These are phyloP conservation scores for Eurytoma adleriae DNA, from an alignment of 2,888 invertebrate genomes.

Conservation along the genomic window DNA sequence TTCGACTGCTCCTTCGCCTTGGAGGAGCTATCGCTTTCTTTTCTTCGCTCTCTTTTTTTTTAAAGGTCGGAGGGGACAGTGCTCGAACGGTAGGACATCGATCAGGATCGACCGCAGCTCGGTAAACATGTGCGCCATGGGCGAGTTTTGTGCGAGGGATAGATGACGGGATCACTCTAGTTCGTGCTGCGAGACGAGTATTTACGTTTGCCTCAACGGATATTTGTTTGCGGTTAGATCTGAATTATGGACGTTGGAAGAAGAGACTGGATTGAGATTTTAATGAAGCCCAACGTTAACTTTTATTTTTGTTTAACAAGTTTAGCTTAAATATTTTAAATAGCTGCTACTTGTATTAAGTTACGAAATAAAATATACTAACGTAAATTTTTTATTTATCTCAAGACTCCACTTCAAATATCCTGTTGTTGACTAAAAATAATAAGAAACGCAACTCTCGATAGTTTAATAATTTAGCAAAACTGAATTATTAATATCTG, in stretches of 20 bases:
- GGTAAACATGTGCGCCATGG: conserved; percentile 28
- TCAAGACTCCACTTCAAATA: too few species aligned
- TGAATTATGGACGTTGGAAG: background rate
- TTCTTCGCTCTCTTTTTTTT: too few species aligned
- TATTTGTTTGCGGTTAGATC: conserved; percentile 40
- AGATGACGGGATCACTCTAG: conserved; percentile 3
- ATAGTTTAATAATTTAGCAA: too few species aligned
- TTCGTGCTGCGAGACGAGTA: conserved; percentile 11
- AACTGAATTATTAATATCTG: too few species aligned
- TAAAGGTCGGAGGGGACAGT: background rate
- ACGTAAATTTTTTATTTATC: too few species aligned
- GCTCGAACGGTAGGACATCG: conserved; percentile 22
- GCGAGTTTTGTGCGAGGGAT: conserved; percentile 23
- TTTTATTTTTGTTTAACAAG: too few species aligned
- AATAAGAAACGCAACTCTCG: too few species aligned
- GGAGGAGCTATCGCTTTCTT: conserved; percentile 44
- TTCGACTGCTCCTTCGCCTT: background rate
- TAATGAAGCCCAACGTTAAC: too few species aligned
- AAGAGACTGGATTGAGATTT: background rate
- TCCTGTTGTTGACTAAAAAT: too few species aligned
- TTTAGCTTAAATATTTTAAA: too few species aligned
- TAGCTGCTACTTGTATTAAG: too few species aligned
- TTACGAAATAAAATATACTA: too few species aligned
- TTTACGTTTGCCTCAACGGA: conserved; percentile 46
- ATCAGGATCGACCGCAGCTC: conserved; percentile 41